These are phyloP conservation scores for Danio jaintianensis DNA, from an alignment of 2,797 vertebrate species.

Conservation along the genomic window DNA sequence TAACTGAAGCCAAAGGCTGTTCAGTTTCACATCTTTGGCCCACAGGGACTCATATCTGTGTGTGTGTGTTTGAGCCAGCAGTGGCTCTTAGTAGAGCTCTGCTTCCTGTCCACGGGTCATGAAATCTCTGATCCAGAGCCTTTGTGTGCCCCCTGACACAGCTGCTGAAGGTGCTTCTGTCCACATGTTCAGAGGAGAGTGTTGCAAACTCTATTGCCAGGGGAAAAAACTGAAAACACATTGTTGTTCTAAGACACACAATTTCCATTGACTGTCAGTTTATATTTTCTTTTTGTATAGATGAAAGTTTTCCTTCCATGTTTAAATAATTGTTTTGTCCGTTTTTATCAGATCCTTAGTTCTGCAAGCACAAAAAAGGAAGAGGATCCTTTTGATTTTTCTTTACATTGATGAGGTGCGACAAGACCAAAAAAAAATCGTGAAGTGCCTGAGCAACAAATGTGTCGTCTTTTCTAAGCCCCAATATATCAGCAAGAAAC, in stretches of 20 bases:
- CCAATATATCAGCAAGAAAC: conserved; percentile 30
- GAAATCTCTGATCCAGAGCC: conserved; percentile 21
- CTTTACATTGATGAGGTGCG: neutral
- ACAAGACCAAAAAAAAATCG: neutral
- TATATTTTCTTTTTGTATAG: neutral
- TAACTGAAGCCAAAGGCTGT: neutral
- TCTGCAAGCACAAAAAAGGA: neutral
- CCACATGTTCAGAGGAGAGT: conserved; percentile 7
- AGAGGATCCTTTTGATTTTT: conserved; percentile 13
- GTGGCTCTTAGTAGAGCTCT: neutral
- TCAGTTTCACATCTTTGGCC: neutral
- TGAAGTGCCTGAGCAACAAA: conserved; percentile 39
- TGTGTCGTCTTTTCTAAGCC: conserved; percentile 35
- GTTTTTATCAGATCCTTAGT: neutral
- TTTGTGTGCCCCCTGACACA: neutral
- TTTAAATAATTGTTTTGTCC: conserved; percentile 14
- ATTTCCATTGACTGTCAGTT: neutral
- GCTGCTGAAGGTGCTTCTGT: conserved; percentile 6
- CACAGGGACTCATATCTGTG: neutral
- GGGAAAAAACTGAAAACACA: neutral
- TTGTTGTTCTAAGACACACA: neutral
- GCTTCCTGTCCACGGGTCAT: conserved; percentile 3
- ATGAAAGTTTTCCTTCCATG: conserved; percentile 5
- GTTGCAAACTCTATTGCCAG: neutral
- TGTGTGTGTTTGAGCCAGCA: neutral